Evolutionary conservation across 2,888 invertebrate species (phyloP).

Genomic region (Magallana nippona): DNA sequence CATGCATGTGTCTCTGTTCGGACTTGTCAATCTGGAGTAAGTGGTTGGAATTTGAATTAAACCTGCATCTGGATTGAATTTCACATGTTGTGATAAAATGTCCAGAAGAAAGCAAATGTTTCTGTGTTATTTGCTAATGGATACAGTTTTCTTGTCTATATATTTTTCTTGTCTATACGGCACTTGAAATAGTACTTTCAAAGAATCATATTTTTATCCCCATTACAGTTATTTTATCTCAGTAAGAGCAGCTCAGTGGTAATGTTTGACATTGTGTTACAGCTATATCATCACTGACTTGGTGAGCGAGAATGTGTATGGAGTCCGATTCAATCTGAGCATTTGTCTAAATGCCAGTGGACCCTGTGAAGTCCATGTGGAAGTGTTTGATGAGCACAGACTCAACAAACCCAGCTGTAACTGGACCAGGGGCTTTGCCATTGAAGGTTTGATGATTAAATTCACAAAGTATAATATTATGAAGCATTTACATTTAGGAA

Average conservation of each 20-base stretch:
- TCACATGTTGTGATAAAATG: no score
- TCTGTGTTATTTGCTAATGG: no score
- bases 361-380: constrained; percentile 51
- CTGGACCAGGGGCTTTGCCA: constrained; percentile 48
- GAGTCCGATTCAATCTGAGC: constrained; percentile 42
- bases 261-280: not conserved
- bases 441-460: not conserved
- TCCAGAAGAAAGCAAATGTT: no score
- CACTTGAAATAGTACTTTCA: no score
- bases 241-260: not conserved
- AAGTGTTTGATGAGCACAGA: constrained; percentile 51
- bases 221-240: no score
- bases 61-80: no score
- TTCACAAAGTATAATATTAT: no score
- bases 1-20: constrained; percentile 48
- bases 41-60: constrained; percentile 15
- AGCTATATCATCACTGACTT: constrained; percentile 41
- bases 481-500: no score
- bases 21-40: constrained; percentile 51
- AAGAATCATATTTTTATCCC: no score
- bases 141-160: no score
- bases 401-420: constrained; percentile 47
- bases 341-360: constrained; percentile 47
- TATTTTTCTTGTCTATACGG: no score
- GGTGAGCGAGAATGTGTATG: constrained; percentile 38